A percentile compares a stretch with the other conserved stretches of the same genome.
These are phyloP conservation scores for Cranoglanis bouderius DNA, from an alignment of 2,113 vertebrate genomes.

Conservation along the genomic window DNA sequence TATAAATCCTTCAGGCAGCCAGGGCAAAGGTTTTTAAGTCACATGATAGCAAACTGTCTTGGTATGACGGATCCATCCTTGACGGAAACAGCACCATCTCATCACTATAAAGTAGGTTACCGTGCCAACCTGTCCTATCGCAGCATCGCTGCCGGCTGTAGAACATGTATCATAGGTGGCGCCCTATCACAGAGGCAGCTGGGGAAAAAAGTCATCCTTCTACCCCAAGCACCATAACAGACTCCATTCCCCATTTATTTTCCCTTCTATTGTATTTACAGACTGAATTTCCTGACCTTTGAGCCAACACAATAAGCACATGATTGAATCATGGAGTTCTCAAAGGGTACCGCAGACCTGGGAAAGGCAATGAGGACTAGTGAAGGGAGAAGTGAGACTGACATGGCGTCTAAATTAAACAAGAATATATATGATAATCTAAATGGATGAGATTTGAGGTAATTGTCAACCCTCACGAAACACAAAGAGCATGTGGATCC, in stretches of 20 bases:
- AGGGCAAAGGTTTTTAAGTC: constrained; percentile 67
- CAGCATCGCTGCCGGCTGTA: constrained; percentile 23
- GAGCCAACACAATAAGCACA: constrained; percentile 32
- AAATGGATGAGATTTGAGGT: constrained; percentile 9
- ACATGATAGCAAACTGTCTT: constrained; percentile 62
- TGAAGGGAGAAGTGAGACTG: background rate
- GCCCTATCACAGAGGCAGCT: constrained; percentile 2
- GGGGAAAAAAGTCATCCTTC: background rate
- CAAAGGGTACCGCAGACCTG: background rate
- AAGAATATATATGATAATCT: background rate
- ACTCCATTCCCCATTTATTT: constrained; percentile 17
- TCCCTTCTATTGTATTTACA: constrained; percentile 31
- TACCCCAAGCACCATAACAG: constrained; percentile 16
- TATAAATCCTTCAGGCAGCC: constrained; percentile 66
- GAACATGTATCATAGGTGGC: constrained; percentile 41
- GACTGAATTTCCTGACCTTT: constrained; percentile 36
- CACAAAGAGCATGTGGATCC: constrained; percentile 3
- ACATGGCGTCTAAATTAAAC: constrained; percentile 14
- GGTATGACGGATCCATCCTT: constrained; percentile 70
- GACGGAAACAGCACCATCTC: constrained; percentile 57
- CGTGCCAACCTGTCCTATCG: constrained; percentile 43
- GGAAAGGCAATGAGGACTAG: background rate
- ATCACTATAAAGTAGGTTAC: constrained; percentile 52
- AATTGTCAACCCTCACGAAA: constrained; percentile 23
- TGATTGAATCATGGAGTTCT: constrained; percentile 37